These are phyloP conservation scores for Chiroxiphia lanceolata DNA, from an alignment of 2,797 vertebrate species.

Conservation along the genomic window DNA sequence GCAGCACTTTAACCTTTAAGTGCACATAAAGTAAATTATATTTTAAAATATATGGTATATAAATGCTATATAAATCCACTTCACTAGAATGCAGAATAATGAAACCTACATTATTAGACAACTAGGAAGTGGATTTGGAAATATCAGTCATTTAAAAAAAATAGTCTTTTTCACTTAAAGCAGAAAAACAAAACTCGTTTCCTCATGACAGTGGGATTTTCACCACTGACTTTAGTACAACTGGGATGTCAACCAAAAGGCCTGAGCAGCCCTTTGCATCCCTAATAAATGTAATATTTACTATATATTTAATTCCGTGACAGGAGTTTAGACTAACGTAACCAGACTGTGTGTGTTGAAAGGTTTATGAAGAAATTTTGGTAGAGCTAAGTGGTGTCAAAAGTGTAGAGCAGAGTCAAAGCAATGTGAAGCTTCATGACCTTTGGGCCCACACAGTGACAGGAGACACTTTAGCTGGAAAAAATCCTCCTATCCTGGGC, in stretches of 20 bases:
- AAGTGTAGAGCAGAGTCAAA: background rate
- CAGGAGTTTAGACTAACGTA: background rate
- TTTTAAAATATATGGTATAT: background rate
- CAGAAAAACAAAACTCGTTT: background rate
- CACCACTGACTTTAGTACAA: background rate
- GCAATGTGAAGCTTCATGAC: background rate
- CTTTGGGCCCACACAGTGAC: background rate
- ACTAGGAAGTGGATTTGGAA: background rate
- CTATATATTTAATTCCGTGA: background rate
- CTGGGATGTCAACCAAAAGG: background rate
- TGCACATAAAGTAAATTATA: background rate
- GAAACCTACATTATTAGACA: background rate
- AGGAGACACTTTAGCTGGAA: background rate
- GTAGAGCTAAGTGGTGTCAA: background rate
- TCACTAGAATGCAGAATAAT: background rate
- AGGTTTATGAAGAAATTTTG: background rate
- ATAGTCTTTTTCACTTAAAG: background rate
- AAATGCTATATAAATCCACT: constrained; percentile 7
- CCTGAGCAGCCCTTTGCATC: background rate
- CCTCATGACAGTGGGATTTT: background rate
- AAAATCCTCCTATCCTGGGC: background rate
- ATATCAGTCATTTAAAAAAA: background rate
- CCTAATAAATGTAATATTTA: background rate
- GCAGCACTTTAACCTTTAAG: background rate
- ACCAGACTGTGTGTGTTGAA: background rate